A percentile compares a stretch with the other conserved stretches of the same genome.
phyloP scores from a whole-genome alignment of 2,888 invertebrate species.

The Lymantria monacha region DNA sequence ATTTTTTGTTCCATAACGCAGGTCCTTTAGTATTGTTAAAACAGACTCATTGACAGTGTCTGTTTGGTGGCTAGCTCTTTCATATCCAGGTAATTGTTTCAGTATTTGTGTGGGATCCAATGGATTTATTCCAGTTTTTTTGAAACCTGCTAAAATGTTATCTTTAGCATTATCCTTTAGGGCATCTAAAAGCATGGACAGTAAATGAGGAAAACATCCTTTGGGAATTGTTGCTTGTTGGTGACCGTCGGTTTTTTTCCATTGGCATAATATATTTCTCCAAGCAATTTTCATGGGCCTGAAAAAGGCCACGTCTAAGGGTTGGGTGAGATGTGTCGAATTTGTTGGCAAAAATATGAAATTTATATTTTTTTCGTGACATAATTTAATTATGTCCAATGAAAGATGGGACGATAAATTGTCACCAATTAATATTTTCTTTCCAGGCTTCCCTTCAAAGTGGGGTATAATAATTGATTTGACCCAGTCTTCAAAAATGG shows the following conservation, averaged over 20 bases:
- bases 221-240: slow-evolving; percentile 18
- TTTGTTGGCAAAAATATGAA: slow-evolving; percentile 48
- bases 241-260: slow-evolving; percentile 27
- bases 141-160: slow-evolving; percentile 25
- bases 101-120: slow-evolving; percentile 17
- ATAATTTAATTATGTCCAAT: slow-evolving; percentile 20
- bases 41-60: too few relatives aligned
- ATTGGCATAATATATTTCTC: slow-evolving; percentile 24
- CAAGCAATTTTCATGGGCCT: slow-evolving; percentile 28
- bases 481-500: slow-evolving; percentile 44
- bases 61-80: too few relatives aligned
- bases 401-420: slow-evolving; percentile 35
- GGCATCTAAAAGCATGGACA: slow-evolving; percentile 15
- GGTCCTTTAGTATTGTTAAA: too few relatives aligned
- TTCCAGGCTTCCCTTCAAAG: slow-evolving; percentile 23
- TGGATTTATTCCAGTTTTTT: slow-evolving; percentile 24
- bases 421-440: slow-evolving; percentile 36
- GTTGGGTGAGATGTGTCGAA: slow-evolving; percentile 36
- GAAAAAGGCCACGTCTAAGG: too few relatives aligned
- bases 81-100: slow-evolving; percentile 21
- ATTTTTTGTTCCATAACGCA: too few relatives aligned
- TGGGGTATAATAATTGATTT: slow-evolving; percentile 13
- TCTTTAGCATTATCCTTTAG: slow-evolving; percentile 16
- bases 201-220: slow-evolving; percentile 24
- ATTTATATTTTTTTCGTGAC: slow-evolving; percentile 41